These are phyloP conservation scores for Laspeyria flexula DNA, from an alignment of 2,888 invertebrate genomes.

Conservation along the genomic window DNA sequence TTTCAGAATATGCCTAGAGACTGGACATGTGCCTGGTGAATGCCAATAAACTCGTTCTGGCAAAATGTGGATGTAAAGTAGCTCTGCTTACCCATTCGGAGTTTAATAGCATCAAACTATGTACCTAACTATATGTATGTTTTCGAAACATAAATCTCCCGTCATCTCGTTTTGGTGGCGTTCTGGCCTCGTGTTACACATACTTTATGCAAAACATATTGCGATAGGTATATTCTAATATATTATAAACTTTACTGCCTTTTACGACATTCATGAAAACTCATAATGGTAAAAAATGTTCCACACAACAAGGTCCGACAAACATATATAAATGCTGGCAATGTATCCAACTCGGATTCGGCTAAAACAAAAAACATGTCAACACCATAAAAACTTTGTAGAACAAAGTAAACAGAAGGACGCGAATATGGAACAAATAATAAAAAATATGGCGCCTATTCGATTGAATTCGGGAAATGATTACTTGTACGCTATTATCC, in stretches of 20 bases:
- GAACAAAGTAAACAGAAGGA: slow-evolving; percentile 11
- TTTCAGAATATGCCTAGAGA: too few relatives aligned
- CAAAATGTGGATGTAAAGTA: too few relatives aligned
- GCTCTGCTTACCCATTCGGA: too few relatives aligned
- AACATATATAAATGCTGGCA: background rate
- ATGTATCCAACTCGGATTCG: slow-evolving; percentile 13
- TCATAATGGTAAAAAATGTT: background rate
- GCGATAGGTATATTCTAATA: background rate
- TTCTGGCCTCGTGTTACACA: too few relatives aligned
- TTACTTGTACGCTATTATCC: slow-evolving; percentile 57
- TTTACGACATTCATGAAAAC: background rate
- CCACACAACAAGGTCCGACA: background rate
- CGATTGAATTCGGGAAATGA: slow-evolving; percentile 53
- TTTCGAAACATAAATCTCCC: too few relatives aligned
- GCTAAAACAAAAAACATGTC: slow-evolving; percentile 2
- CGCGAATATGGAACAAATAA: slow-evolving; percentile 10
- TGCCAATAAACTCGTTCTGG: too few relatives aligned
- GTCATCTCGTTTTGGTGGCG: too few relatives aligned
- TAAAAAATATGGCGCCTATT: slow-evolving; percentile 17
- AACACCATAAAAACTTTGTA: slow-evolving; percentile 6
- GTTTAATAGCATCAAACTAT: too few relatives aligned
- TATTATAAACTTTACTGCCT: background rate
- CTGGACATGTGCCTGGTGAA: too few relatives aligned
- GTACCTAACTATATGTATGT: too few relatives aligned
- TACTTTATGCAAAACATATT: background rate